Evolutionary conservation across 1,140 invertebrate genomes (phyloP).

Genomic region (Antheraea mylitta): DNA sequence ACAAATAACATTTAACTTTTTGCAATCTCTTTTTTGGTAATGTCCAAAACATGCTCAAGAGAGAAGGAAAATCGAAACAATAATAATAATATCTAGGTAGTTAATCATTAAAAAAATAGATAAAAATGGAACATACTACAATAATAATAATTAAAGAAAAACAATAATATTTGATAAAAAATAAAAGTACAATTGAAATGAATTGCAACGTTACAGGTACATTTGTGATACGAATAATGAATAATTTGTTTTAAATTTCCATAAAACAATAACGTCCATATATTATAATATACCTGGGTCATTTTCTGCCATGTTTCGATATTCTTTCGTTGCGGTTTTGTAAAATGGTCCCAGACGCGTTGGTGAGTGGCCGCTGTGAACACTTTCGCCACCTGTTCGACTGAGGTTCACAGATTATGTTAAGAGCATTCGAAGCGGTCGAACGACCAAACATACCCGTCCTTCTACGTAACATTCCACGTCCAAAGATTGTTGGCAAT

Average conservation of each 20-base stretch:
- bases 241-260: not conserved
- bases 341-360: conserved; percentile 99
- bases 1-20: not conserved
- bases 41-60: not conserved
- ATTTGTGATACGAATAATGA: not conserved
- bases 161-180: not conserved
- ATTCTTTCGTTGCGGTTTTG: conserved; percentile 98
- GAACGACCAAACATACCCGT: conserved; percentile 59
- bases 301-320: conserved; percentile 99
- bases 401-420: conserved; percentile 82
- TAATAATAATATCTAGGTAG: not conserved
- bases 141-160: not conserved
- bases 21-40: not conserved
- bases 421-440: conserved; percentile 48
- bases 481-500: conserved; percentile 8
- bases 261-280: conserved; percentile 55
- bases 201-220: not conserved
- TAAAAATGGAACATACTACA: not conserved
- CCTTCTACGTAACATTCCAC: conserved; percentile 44
- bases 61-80: not conserved
- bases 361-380: conserved; percentile 96
- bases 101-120: not conserved
- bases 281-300: conserved; percentile 88
- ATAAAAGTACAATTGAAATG: not conserved
- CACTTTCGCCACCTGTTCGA: conserved; percentile 98